A percentile compares a stretch with the other conserved stretches of the same genome.
Conservation (phyloP, 1,140 invertebrate species). For the Asobara japonica region DNA sequence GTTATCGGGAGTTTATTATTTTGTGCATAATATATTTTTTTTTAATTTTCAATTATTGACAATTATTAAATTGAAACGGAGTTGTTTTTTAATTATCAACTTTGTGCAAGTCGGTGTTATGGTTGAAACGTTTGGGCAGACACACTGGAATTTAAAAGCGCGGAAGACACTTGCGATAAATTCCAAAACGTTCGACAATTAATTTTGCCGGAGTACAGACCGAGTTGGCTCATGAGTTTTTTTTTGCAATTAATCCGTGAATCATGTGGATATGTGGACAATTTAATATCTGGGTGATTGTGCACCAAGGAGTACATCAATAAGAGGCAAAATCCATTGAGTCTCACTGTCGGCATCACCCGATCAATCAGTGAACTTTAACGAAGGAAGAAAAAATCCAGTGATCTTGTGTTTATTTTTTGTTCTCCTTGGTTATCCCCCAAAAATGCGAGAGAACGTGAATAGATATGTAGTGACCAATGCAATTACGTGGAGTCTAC, state of each 20-base stretch:
- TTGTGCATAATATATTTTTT: not conserved
- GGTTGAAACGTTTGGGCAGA: not conserved
- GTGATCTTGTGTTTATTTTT: constrained; percentile 1
- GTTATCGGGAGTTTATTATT: not conserved
- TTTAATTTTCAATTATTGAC: not conserved
- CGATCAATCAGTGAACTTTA: not conserved
- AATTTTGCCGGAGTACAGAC: not conserved
- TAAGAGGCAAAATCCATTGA: not conserved
- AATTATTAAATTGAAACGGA: not conserved
- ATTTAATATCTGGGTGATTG: not conserved
- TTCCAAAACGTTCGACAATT: not conserved
- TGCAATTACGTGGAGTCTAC: constrained; percentile 30
- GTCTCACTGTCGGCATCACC: not conserved
- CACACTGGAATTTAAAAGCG: not conserved
- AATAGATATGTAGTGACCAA: constrained; percentile 38
- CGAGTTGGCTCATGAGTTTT: not conserved
- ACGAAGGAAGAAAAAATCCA: too few relatives aligned
- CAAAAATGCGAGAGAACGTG: constrained; percentile 31
- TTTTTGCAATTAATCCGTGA: not conserved
- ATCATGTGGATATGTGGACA: not conserved
- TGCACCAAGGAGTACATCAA: not conserved
- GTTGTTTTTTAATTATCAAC: not conserved
- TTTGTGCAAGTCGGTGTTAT: not conserved
- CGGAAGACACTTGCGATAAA: not conserved
- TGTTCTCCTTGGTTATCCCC: not conserved